Evolutionary conservation across 2,888 invertebrate species (phyloP), one percentile per base, ranked within the genome.

Genomic region (Stenichneumon culpator): DNA sequence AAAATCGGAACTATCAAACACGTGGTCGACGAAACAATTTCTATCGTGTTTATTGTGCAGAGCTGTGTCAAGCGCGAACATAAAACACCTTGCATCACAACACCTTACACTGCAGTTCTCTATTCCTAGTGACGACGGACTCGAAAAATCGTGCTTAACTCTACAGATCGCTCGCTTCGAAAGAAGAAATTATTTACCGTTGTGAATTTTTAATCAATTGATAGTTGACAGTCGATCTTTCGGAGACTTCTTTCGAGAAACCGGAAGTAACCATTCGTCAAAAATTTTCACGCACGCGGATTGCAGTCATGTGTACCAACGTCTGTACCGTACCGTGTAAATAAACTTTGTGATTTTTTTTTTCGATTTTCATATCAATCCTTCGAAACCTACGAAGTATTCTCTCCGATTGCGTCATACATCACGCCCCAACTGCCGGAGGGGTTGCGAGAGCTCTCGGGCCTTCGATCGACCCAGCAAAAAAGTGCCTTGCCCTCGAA

Each of bases 351-450:
- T 47, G 9, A 50, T 25, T 28, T 22, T 28, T 28, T 22, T 28
- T 28, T 69, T 19, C 5, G 1, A 60, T 54, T 39, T 36, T 39
- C 57, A 25, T 19, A 5, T 16, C 22, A 22, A 39, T 28, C 50
- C 19, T 36, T 36, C 32, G 69, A 47, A 39, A 63, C 25, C 11
- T n/a, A 50, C n/a, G 14, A 65, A 36, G 11, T 39, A 32, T 44
- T 70, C 63, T 3, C 22, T 65, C 0, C 22, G 39, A 52, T 80
- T 80, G 80, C 73, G 44, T 80, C 73, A 74, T 74, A 74, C 67
- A 22, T 47, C 73, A 22, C 63, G 36, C 19, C 57, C 57, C 22
- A 60, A 47, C 54, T 22, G 16, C 44, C 28, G 52, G 65, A 65
- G 79, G 54, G 57, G 57, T 47, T 47, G 73, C 57, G 44, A 22